phyloP scores from a whole-genome alignment of 2,113 vertebrate genomes.

The Lates calcarifer region DNA sequence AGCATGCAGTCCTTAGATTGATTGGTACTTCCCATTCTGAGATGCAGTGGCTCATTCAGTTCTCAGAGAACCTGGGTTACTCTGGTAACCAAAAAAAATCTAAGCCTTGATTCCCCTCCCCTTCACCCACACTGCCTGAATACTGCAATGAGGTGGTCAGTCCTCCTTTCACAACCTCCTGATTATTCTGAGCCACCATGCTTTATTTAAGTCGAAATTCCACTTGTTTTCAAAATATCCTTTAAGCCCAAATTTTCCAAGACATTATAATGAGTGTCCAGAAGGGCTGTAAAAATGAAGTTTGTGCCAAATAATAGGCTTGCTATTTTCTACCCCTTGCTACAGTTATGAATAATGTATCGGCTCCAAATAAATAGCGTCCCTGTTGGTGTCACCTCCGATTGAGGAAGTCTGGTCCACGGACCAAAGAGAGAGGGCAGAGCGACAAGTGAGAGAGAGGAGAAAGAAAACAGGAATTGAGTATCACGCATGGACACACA shows the following conservation, averaged over 20 bases:
- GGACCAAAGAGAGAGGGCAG: conserved; percentile 34
- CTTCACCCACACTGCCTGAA: conserved; percentile 11
- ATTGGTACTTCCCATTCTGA: not conserved
- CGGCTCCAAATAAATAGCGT: conserved; percentile 61
- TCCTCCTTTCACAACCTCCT: conserved; percentile 31
- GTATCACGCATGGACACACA: conserved; percentile 37
- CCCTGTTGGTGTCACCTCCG: conserved; percentile 67
- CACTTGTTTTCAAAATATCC: conserved; percentile 39
- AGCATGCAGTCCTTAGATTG: not conserved
- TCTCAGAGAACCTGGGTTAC: not conserved
- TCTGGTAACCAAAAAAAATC: not conserved
- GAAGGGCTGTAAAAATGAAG: conserved; percentile 44
- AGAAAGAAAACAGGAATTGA: conserved; percentile 24
- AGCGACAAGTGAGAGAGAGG: conserved; percentile 11
- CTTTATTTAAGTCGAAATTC: conserved; percentile 45
- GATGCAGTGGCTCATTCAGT: not conserved
- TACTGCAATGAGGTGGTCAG: conserved; percentile 22
- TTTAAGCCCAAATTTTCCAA: conserved; percentile 40
- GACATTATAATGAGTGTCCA: conserved; percentile 64
- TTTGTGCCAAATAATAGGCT: conserved; percentile 47
- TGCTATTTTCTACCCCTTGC: conserved; percentile 43
- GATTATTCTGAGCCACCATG: conserved; percentile 45
- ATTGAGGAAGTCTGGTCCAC: conserved; percentile 58
- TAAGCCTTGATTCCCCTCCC: not conserved
- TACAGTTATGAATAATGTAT: conserved; percentile 71